Percentiles rank a stretch among this genome's conserved stretches.
These are phyloP conservation scores for Aphodius granarius DNA, from an alignment of 2,888 invertebrate species.

Conservation along the genomic window DNA sequence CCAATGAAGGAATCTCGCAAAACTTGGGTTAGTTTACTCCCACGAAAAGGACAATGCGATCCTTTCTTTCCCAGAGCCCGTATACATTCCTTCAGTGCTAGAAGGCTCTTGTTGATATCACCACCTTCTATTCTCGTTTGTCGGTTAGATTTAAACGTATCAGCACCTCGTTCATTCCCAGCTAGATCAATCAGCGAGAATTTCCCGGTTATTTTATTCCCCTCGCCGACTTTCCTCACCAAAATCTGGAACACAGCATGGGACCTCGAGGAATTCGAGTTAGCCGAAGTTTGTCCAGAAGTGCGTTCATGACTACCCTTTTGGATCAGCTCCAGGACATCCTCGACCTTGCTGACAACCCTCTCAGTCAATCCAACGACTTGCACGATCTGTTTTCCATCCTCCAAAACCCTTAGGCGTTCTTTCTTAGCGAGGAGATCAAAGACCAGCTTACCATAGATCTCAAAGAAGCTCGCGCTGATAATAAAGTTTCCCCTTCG, in stretches of 20 bases:
- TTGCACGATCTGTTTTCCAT: constrained; percentile 96
- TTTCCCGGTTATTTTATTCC: constrained; percentile 87
- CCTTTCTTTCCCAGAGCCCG: constrained; percentile 93
- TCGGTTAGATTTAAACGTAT: constrained; percentile 93
- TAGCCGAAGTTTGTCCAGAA: constrained; percentile 96
- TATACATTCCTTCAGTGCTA: constrained; percentile 97
- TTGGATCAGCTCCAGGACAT: constrained; percentile 90
- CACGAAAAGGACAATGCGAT: constrained; percentile 95
- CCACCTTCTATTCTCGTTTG: constrained; percentile 93
- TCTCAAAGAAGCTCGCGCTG: constrained; percentile 97
- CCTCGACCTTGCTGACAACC: constrained; percentile 86
- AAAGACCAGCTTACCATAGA: constrained; percentile 95
- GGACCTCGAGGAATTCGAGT: constrained; percentile 96
- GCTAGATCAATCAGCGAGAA: constrained; percentile 98
- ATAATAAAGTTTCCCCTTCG: constrained; percentile 83
- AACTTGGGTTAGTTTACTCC: constrained; percentile 94
- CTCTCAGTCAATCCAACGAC: constrained; percentile 95
- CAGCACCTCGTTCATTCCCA: constrained; percentile 99
- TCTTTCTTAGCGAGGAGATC: constrained; percentile 89
- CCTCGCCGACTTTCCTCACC: constrained; percentile 69
- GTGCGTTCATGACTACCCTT: constrained; percentile 88
- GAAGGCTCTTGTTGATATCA: constrained; percentile 94
- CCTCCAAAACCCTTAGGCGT: constrained; percentile 92
- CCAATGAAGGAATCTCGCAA: constrained; percentile 97
- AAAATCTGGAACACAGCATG: constrained; percentile 99